Conservation (phyloP, 2,797 vertebrate species). For the Oreonectes daqikongensis region DNA sequence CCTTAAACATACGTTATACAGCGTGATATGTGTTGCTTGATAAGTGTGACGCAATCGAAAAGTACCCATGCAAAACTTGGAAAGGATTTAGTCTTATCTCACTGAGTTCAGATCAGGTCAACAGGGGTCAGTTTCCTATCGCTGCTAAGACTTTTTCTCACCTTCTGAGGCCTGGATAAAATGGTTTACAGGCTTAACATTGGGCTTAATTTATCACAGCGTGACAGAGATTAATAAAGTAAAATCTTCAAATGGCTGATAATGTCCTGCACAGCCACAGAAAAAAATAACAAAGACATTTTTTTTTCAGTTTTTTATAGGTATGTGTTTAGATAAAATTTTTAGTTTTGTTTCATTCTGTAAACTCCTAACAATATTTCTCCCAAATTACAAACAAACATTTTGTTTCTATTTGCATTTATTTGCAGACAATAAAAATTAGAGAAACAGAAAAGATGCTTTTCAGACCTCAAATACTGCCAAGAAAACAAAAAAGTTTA, state of each 20-base stretch:
- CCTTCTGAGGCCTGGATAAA: neutral
- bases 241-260: neutral
- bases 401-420: too few relatives aligned
- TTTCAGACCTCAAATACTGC: too few relatives aligned
- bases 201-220: neutral
- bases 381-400: too few relatives aligned
- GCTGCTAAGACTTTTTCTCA: conserved; percentile 8
- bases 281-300: too few relatives aligned
- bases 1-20: neutral
- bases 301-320: too few relatives aligned
- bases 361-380: too few relatives aligned
- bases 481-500: too few relatives aligned
- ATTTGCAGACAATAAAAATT: too few relatives aligned
- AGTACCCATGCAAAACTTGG: neutral
- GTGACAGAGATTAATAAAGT: neutral
- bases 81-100: conserved; percentile 42
- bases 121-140: conserved; percentile 50
- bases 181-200: neutral
- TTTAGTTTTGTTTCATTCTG: too few relatives aligned
- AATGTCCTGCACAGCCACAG: too few relatives aligned
- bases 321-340: too few relatives aligned
- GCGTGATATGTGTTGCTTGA: neutral
- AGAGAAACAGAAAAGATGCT: too few relatives aligned
- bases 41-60: neutral
- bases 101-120: conserved; percentile 43